These are phyloP conservation scores for Doris montereyensis DNA, from an alignment of 2,888 invertebrate genomes.

Conservation along the genomic window DNA sequence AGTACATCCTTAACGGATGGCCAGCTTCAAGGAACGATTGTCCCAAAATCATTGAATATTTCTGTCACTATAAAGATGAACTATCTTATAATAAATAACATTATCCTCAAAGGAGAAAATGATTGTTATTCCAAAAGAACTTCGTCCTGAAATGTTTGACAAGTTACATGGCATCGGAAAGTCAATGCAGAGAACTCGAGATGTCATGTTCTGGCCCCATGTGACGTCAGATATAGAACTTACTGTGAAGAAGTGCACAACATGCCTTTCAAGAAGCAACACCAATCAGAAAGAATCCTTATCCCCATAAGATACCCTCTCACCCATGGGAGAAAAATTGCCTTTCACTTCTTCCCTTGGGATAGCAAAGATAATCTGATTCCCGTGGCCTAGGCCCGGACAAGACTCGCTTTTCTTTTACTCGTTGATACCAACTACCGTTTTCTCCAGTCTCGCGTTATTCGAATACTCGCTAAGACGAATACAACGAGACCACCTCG, in stretches of 20 bases:
- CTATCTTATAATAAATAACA: too few species aligned
- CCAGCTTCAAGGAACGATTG: too few species aligned
- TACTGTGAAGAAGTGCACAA: constrained; percentile 4
- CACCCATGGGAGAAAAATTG: not conserved
- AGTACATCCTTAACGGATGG: too few species aligned
- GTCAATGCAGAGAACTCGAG: not conserved
- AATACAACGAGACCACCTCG: too few species aligned
- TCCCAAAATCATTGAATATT: too few species aligned
- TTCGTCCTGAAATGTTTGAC: not conserved
- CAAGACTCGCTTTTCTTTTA: too few species aligned
- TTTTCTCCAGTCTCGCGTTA: too few species aligned
- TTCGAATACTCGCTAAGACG: too few species aligned
- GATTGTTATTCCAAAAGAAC: not conserved
- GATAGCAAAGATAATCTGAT: not conserved
- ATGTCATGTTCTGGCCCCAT: constrained; percentile 18
- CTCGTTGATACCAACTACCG: too few species aligned
- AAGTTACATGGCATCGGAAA: not conserved
- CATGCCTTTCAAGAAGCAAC: not conserved
- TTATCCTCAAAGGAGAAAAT: too few species aligned
- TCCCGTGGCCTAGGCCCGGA: too few species aligned
- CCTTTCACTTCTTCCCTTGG: constrained; percentile 1
- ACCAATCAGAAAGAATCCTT: constrained; percentile 11
- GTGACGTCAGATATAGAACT: not conserved
- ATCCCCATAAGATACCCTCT: not conserved
- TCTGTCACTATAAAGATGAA: too few species aligned